Evolutionary conservation across 2,113 vertebrate species (phyloP).

Genomic region (Holacanthus passer): DNA sequence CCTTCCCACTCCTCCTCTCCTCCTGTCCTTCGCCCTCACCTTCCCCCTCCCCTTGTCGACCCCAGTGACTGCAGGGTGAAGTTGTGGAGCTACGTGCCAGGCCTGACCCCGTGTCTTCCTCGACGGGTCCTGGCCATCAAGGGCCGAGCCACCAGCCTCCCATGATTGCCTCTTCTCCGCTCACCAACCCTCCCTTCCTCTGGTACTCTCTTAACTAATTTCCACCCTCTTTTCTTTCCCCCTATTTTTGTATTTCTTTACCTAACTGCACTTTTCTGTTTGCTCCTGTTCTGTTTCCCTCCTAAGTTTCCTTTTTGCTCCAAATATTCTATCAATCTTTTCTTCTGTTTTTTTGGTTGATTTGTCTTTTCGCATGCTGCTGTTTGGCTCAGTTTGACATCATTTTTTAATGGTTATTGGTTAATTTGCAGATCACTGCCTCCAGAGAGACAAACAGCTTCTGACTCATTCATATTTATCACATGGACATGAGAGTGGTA

Average conservation of each 20-base stretch:
- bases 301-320: not conserved
- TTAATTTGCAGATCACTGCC: constrained; percentile 9
- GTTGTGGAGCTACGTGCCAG: constrained; percentile 98
- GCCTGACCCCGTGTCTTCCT: constrained; percentile 98
- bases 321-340: not conserved
- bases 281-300: not conserved
- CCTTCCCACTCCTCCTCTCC: constrained; percentile 67
- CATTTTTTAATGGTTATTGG: not conserved
- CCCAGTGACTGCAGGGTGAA: constrained; percentile 98
- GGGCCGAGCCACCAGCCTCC: constrained; percentile 97
- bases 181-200: constrained; percentile 69
- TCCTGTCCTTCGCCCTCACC: constrained; percentile 42
- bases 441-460: not conserved
- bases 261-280: constrained; percentile 14
- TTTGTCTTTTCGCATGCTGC: not conserved
- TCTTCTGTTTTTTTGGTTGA: not conserved
- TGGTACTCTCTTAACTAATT: constrained; percentile 69
- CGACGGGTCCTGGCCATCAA: constrained; percentile 99
- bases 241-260: constrained; percentile 12
- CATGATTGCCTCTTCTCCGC: constrained; percentile 86
- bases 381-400: constrained; percentile 11
- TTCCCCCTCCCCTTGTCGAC: constrained; percentile 38
- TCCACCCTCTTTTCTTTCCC: constrained; percentile 61
- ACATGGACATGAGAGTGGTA: not conserved
- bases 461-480: too few relatives aligned